Evolutionary conservation across 2,113 vertebrate species (phyloP).

Genomic region (Cheirogaleus medius): DNA sequence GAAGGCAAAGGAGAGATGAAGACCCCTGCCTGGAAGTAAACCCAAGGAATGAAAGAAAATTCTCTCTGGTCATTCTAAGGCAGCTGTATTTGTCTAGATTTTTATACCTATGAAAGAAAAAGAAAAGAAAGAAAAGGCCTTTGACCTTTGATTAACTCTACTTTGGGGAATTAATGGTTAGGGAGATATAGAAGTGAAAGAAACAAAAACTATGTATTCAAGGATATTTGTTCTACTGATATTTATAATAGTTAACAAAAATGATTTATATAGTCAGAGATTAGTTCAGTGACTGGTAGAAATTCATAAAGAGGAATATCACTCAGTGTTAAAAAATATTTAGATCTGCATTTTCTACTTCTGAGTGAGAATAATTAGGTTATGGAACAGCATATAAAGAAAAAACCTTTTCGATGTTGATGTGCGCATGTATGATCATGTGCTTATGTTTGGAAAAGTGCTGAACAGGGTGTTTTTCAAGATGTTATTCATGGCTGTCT

Average conservation of each 20-base stretch:
- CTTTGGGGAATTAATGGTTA: not conserved
- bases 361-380: slow-evolving; percentile 12
- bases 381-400: not conserved
- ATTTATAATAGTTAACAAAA: not conserved
- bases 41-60: not conserved
- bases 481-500: not conserved
- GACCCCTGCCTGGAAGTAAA: not conserved
- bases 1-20: not conserved
- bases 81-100: not conserved
- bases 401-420: not conserved
- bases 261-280: not conserved
- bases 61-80: not conserved
- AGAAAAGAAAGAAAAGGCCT: not conserved
- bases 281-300: not conserved
- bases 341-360: not conserved
- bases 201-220: not conserved
- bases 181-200: not conserved
- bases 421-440: not conserved
- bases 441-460: not conserved
- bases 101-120: not conserved
- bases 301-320: not conserved
- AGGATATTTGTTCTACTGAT: not conserved
- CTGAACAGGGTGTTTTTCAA: not conserved
- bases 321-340: not conserved
- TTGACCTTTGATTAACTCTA: slow-evolving; percentile 12